A percentile compares a stretch with the other conserved stretches of the same genome.
Evolutionary conservation across 1,140 invertebrate species (phyloP).

Genomic region (Limonius californicus): DNA sequence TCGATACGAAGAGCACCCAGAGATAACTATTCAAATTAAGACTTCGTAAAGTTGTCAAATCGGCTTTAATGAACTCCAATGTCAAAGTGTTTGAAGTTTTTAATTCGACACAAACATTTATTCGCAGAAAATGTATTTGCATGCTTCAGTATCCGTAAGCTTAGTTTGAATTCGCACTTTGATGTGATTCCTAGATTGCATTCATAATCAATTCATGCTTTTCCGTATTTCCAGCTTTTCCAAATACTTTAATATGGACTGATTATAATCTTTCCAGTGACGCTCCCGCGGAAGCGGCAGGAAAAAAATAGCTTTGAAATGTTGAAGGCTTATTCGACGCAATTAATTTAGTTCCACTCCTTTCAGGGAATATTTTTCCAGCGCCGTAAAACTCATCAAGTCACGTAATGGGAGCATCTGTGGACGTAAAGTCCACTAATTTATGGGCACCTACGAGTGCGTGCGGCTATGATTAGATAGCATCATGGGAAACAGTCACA

Average conservation of each 20-base stretch:
- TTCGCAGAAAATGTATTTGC: no score
- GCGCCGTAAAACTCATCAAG: constrained; percentile 25
- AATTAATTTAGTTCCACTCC: constrained; percentile 23
- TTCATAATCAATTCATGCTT: background rate
- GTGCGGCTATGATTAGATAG: constrained; percentile 39
- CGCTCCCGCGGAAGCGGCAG: constrained; percentile 5
- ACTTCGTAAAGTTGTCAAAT: no score
- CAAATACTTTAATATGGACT: constrained; percentile 1
- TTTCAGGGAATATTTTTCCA: constrained; percentile 19
- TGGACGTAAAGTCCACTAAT: constrained; percentile 28
- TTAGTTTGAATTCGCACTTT: no score
- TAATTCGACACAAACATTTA: no score
- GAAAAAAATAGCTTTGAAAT: constrained; percentile 13
- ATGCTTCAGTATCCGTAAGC: no score
- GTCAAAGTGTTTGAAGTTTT: no score
- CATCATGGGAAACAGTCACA: constrained; percentile 36
- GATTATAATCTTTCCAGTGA: background rate
- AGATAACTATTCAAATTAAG: no score
- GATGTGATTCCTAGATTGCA: no score
- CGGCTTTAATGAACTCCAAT: no score
- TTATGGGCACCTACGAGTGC: constrained; percentile 34
- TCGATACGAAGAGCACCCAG: no score
- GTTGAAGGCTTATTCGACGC: constrained; percentile 10
- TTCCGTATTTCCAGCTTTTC: background rate
- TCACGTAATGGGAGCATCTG: constrained; percentile 27